These are phyloP conservation scores for Tortricodes alternella DNA, from an alignment of 2,888 invertebrate genomes.

Conservation along the genomic window DNA sequence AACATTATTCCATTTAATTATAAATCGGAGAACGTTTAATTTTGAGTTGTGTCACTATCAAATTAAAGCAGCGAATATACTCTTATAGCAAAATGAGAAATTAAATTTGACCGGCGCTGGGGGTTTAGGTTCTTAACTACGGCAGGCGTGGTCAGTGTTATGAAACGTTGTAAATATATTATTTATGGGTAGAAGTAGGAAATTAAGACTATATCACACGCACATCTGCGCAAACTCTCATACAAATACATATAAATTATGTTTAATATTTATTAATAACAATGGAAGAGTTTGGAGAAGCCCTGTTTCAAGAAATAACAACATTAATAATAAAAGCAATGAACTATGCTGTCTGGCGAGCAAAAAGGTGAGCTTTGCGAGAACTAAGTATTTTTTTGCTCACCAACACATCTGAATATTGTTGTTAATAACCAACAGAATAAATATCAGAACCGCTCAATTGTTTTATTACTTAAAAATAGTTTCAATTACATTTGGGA, in stretches of 20 bases:
- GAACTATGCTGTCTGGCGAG: constrained; percentile 33
- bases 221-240: constrained; percentile 50
- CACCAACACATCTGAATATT: not conserved
- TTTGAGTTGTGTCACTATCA: too few species aligned
- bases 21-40: too few species aligned
- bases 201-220: constrained; percentile 51
- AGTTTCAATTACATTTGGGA: constrained; percentile 10
- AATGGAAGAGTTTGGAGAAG: constrained; percentile 76
- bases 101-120: constrained; percentile 18
- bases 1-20: too few species aligned
- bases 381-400: not conserved
- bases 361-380: constrained; percentile 31
- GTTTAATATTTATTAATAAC: constrained; percentile 57
- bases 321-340: constrained; percentile 43
- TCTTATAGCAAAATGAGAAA: too few species aligned
- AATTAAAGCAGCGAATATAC: too few species aligned
- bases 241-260: constrained; percentile 47
- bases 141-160: constrained; percentile 39
- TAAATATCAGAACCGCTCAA: constrained; percentile 16
- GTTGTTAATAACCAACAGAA: not conserved
- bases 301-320: constrained; percentile 55
- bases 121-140: constrained; percentile 24
- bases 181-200: constrained; percentile 36
- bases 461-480: constrained; percentile 21
- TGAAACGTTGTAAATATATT: constrained; percentile 53